Percentiles rank a stretch among this genome's conserved stretches.
These are phyloP conservation scores for Apis mellifera DNA, from an alignment of 1,140 invertebrate species.

Conservation along the genomic window Amel_HAv3.1 CM009941.2:3472501-3473000, in stretches of 20 bases:
- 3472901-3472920: slow-evolving; percentile 60
- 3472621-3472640: too few relatives aligned
- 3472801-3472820: neutral
- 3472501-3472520: too few relatives aligned
- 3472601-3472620: too few relatives aligned
- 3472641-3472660: too few relatives aligned
- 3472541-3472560: neutral
- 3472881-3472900: slow-evolving; percentile 11
- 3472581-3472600: too few relatives aligned
- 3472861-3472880: neutral
- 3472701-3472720: neutral
- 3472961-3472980: slow-evolving; percentile 64
- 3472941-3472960: slow-evolving; percentile 59
- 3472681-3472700: neutral
- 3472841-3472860: neutral
- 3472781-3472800: neutral
- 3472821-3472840: slow-evolving; percentile 4
- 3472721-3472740: slow-evolving; percentile 15
- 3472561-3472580: neutral
- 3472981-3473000: slow-evolving; percentile 69
- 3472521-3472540: too few relatives aligned
- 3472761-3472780: neutral
- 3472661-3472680: neutral
- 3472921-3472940: slow-evolving; percentile 64
- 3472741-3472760: neutral